Base-by-base conservation (phyloP, 2,797 vertebrate genomes). In the Arrhamphus sclerolepis region DNA sequence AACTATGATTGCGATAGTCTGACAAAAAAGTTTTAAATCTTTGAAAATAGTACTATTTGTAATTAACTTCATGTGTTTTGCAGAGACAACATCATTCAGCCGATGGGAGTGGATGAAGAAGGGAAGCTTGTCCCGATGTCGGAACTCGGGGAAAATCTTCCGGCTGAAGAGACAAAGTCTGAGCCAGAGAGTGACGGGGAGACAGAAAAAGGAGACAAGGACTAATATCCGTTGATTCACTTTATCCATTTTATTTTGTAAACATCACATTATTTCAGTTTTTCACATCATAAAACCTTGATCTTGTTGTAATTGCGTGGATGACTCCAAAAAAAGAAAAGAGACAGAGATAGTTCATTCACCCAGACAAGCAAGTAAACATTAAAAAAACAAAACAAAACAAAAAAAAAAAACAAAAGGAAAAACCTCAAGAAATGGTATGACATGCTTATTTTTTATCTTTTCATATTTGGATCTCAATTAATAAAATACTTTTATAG, bases 1-100 rank as follows among this genome's bases (percentile, higher is more conserved):
- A n/a, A n/a, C n/a, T n/a, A n/a, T n/a, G n/a, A n/a, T n/a, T n/a
- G n/a, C n/a, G n/a, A n/a, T n/a, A n/a, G n/a, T n/a, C n/a, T n/a
- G n/a, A n/a, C n/a, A n/a, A n/a, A n/a, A n/a, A n/a, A n/a, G n/a
- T n/a, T n/a, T n/a, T n/a, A n/a, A n/a, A n/a, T n/a, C n/a, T n/a
- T n/a, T n/a, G n/a, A n/a, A n/a, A n/a, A n/a, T n/a, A n/a, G n/a
- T n/a, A n/a, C n/a, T n/a, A n/a, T n/a, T n/a, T n/a, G n/a, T n/a
- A n/a, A n/a, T n/a, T n/a, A n/a, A n/a, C n/a, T n/a, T n/a, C n/a
- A 0, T 42, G 46, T 64, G n/a, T 48, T 66, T 59, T 46, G 24
- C 85, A 92, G 91, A 58, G 86, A 86, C 1, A 79, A 78, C 49
- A 74, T 91, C 10, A 90, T 91, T 66, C 85, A 90, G 68, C 82